Conservation (phyloP, 2,113 vertebrate species). For the Arenaria interpres region DNA sequence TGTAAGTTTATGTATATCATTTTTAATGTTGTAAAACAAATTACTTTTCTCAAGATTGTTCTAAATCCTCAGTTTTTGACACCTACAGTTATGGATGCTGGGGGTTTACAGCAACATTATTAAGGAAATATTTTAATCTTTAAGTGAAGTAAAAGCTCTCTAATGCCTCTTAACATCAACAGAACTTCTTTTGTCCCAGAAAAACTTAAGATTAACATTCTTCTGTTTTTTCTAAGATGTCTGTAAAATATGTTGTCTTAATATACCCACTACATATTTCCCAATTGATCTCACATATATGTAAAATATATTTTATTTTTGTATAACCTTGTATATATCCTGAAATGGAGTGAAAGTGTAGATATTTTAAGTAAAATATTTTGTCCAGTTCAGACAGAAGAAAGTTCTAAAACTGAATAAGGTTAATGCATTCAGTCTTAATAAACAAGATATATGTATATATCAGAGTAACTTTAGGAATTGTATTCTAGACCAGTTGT, state of each 20-base stretch:
- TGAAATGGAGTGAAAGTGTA: neutral
- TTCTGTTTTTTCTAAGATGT: neutral
- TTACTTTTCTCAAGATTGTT: neutral
- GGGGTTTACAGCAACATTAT: neutral
- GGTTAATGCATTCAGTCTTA: neutral
- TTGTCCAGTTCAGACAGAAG: neutral
- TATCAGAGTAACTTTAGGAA: neutral
- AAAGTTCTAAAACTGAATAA: neutral
- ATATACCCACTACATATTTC: neutral
- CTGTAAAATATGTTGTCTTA: neutral
- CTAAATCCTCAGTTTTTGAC: neutral
- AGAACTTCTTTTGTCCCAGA: neutral
- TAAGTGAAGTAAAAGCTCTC: neutral
- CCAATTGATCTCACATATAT: neutral
- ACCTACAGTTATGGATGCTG: neutral
- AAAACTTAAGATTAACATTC: neutral
- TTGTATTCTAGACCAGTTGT: neutral
- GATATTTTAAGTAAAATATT: neutral
- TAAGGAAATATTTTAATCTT: neutral
- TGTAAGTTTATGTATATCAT: neutral
- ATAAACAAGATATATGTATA: neutral
- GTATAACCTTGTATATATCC: neutral
- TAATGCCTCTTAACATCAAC: neutral
- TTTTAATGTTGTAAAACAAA: neutral
- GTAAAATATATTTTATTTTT: neutral